Base-by-base conservation (phyloP, 1,140 invertebrate genomes). In the Brachionus rubens region DNA sequence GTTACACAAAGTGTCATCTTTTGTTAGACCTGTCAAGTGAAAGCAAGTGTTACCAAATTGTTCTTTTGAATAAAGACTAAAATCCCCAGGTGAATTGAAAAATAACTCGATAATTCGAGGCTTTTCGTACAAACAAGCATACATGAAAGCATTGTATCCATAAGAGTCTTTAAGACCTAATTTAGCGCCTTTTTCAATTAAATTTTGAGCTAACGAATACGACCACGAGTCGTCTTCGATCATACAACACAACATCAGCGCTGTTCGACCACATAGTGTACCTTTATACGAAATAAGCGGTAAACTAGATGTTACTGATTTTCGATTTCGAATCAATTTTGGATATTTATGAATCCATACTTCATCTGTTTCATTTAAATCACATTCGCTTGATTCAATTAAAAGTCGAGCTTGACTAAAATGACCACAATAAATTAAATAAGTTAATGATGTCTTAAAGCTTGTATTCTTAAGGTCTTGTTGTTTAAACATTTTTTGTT, bases 131-230 rank as follows among this genome's bases (percentile, higher is more conserved):
- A 83, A 79, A 77, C 80, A 81, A 7, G 81, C 81, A 75, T 82
- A 80, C 78, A 83, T 82, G 16, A 83, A 68, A 7, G 79, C 80
- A 72, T 80, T 83, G 52, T 82, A 70, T 21, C 81, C 82, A 43
- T 76, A 77, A 14, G 78, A 76, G 70, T 84, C 83, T 14, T 77
- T 40, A 6, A 21, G 33, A 24, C 68, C 77, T 7, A 83, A 41
- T n/a, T 67, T 43, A 9, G 80, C 82, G 0, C 81, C 82, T 10
- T 80, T 78, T 78, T 83, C 82, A 12, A 84, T 79, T 10, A 84
- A 77, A 6, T 78, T 78, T 47, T 80, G 77, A 1, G 81, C 80
- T 16, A 83, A 62, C 10, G 81, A 79, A 3, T 79, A 79, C 1
- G 80, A 81, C 81, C 81, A 83, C 1, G 75, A 54, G 41, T 80